Percentiles rank a stretch among this genome's conserved stretches.
Conservation (phyloP, 2,888 invertebrate genomes). For the Phyto melanocephala region DNA sequence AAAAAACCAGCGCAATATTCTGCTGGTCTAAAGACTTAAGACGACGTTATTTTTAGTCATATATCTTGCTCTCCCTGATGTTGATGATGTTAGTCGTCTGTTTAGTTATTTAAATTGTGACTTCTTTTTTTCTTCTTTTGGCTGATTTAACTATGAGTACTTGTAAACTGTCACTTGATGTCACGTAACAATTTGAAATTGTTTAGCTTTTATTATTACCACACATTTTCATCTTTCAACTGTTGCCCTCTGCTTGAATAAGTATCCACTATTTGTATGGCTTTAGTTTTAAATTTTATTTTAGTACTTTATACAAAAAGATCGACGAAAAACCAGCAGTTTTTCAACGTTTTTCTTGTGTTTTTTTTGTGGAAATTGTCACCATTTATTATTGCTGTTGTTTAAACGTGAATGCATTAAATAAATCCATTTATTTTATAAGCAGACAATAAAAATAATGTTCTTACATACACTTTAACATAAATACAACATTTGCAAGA, state of each 20-base stretch:
- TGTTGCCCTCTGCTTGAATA: conserved; percentile 27
- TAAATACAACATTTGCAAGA: conserved; percentile 19
- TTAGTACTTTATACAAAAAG: conserved; percentile 3
- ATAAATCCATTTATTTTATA: conserved; percentile 78
- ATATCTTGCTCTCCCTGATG: conserved; percentile 18
- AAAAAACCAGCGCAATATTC: conserved; percentile 27
- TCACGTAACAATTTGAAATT: conserved; percentile 63
- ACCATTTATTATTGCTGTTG: conserved; percentile 56
- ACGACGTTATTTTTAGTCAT: conserved; percentile 35
- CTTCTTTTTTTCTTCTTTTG: conserved; percentile 24
- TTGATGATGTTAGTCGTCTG: conserved; percentile 7
- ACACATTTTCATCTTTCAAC: conserved; percentile 65
- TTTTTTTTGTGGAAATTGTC: conserved; percentile 52
- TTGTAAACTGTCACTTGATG: conserved; percentile 64
- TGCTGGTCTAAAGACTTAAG: conserved; percentile 48
- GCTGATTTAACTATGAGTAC: conserved; percentile 61
- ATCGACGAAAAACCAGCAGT: conserved; percentile 52
- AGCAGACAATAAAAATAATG: conserved; percentile 74
- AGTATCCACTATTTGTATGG: background rate
- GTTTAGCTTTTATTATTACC: conserved; percentile 61
- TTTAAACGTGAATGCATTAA: conserved; percentile 68
- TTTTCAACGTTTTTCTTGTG: conserved; percentile 1
- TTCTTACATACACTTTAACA: conserved; percentile 66
- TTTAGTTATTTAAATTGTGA: background rate
- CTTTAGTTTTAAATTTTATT: conserved; percentile 1